phyloP scores from a whole-genome alignment of 1,140 invertebrate species.

The Caerostris extrusa region DNA sequence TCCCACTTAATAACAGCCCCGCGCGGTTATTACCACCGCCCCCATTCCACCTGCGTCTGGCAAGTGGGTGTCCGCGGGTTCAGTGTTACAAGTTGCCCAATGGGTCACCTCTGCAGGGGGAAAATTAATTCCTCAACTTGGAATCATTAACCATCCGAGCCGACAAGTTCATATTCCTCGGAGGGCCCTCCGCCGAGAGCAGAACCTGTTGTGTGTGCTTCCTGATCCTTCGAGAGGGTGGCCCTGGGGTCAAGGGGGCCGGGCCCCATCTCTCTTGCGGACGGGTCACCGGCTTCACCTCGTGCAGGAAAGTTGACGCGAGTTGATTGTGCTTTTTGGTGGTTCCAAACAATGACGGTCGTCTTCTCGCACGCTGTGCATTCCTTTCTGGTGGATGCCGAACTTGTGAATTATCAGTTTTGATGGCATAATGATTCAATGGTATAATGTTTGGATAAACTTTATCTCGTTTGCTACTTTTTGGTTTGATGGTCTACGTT shows the following conservation, averaged over 20 bases:
- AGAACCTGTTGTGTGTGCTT: conserved; percentile 33
- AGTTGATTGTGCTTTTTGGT: neutral
- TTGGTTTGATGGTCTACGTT: too few relatives aligned
- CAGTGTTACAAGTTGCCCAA: conserved; percentile 38
- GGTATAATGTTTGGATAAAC: too few relatives aligned
- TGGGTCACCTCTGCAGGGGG: conserved; percentile 1
- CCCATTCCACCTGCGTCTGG: conserved; percentile 10
- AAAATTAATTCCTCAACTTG: conserved; percentile 19
- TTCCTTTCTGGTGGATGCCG: neutral
- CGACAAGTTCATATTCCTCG: conserved; percentile 6
- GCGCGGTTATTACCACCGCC: neutral
- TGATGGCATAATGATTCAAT: neutral
- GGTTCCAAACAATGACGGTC: neutral
- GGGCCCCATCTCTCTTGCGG: neutral
- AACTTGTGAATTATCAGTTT: neutral
- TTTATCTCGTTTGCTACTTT: too few relatives aligned
- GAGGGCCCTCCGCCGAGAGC: conserved; percentile 1
- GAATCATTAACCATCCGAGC: conserved; percentile 21
- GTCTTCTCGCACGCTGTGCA: neutral
- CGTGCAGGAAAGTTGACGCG: neutral
- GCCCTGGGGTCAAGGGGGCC: conserved; percentile 17
- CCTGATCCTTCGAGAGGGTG: conserved; percentile 23
- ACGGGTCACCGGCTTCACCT: conserved; percentile 28
- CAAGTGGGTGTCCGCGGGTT: neutral
- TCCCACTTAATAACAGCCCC: conserved; percentile 1